Percentiles rank a stretch among this genome's conserved stretches.
These are phyloP conservation scores for Drosophila baimaii DNA, from an alignment of 1,140 invertebrate species.

Conservation along the genomic window DNA sequence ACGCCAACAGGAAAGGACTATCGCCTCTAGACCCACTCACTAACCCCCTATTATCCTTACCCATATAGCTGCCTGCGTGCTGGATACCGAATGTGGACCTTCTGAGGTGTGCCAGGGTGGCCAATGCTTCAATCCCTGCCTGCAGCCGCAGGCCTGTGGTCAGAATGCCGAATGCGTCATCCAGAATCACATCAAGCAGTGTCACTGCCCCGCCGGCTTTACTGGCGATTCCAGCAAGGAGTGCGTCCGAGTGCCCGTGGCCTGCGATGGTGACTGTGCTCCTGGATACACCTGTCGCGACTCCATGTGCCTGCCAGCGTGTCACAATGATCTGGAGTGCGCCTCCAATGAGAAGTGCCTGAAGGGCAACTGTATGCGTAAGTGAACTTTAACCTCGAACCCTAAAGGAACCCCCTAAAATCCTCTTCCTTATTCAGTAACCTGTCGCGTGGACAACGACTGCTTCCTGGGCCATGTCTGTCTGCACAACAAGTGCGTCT, in stretches of 20 bases:
- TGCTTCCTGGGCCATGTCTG: constrained; percentile 96
- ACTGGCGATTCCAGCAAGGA: constrained; percentile 93
- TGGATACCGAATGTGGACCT: constrained; percentile 91
- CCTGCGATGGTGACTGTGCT: constrained; percentile 90
- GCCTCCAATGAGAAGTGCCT: constrained; percentile 96
- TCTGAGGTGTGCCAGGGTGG: constrained; percentile 92
- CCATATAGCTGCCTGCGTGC: constrained; percentile 90
- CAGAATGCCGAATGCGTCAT: constrained; percentile 93
- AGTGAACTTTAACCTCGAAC: constrained; percentile 82
- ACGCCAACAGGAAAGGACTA: constrained; percentile 23
- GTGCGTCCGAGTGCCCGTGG: constrained; percentile 93
- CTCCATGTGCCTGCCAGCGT: constrained; percentile 91
- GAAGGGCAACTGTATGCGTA: constrained; percentile 90
- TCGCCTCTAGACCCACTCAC: not conserved
- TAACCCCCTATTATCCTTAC: constrained; percentile 22
- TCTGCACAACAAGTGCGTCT: constrained; percentile 92
- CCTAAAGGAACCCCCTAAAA: not conserved
- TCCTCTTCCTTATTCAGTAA: constrained; percentile 86
- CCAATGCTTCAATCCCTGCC: constrained; percentile 94
- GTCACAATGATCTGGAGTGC: constrained; percentile 91
- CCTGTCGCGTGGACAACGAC: constrained; percentile 94
- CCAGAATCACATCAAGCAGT: constrained; percentile 91
- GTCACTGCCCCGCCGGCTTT: constrained; percentile 92
- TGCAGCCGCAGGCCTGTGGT: constrained; percentile 91
- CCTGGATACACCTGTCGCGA: constrained; percentile 89